Base-by-base conservation (phyloP, 2,113 vertebrate genomes). In the Alexandromys fortis region DNA sequence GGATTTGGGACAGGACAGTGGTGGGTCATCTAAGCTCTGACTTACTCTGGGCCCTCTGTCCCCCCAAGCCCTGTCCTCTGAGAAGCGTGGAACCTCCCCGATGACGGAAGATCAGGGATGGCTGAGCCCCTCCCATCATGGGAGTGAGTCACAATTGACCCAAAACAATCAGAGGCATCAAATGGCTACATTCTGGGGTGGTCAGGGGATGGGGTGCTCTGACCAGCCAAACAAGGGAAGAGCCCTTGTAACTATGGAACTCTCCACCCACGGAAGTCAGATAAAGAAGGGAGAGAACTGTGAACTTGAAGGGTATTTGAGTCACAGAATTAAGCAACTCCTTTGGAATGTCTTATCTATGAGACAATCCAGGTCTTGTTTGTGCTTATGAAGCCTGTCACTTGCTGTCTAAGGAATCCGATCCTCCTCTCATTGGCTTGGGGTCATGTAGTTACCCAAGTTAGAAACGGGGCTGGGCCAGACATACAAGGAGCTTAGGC, bases 1-100 rank as follows among this genome's bases (percentile, higher is more conserved):
- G 92, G 85, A 83, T 47, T 30, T 63, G 63, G 70, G 49, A 26
- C 30, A n/a, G 47, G 28, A 26, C 35, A 24, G 73, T 2, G 30
- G 88, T 83, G 16, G 0, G 6, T 83, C 97, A 85, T 38, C 13
- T 0, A 8, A 38, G 67, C 52, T 87, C 49, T 47, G 49, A 72
- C 65, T 47, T 77, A 93, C 76, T 90, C 76, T 94, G 96, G 55
- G 35, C 21, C 83, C 49, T 85, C 91, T 95, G 90, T 96, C 92
- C 65, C 65, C 65, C 4, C 49, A 38, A 87, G 30, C 42, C 5
- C 67, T 94, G 88, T 93, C 92, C 90, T 94, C 67, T 67, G 67
- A 55, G 30, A 16, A 30, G n/a, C 49, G 33, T 30, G 45, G 30
- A 63, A 26, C 5, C 30, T 89, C 63, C 72, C 52, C 1, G 7